Percentiles rank a stretch among this genome's conserved stretches.
Evolutionary conservation across 2,113 vertebrate genomes (phyloP).

Genomic region (Otus sunia): DNA sequence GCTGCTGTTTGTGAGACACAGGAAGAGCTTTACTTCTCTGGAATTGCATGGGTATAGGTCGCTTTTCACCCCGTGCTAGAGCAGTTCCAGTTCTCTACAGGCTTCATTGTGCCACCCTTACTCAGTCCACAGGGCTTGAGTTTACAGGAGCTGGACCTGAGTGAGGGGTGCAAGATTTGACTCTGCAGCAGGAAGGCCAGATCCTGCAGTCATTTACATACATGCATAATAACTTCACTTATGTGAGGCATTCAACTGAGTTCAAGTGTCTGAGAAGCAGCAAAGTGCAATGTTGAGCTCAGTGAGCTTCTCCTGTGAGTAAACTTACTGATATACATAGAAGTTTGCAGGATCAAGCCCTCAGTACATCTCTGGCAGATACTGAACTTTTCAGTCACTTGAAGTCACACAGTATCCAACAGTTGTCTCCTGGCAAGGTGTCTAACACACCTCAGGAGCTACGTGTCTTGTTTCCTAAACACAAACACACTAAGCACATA

Average conservation of each 20-base stretch:
- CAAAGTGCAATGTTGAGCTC: not conserved
- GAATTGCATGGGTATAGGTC: not conserved
- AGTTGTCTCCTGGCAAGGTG: not conserved
- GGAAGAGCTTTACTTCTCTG: conserved; percentile 8
- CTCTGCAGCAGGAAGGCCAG: not conserved
- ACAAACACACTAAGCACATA: not conserved
- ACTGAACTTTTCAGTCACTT: conserved; percentile 38
- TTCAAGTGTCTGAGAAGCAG: conserved; percentile 47
- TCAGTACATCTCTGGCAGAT: not conserved
- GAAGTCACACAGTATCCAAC: not conserved
- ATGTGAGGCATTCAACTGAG: not conserved
- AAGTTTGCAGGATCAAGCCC: not conserved
- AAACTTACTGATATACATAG: rapidly evolving
- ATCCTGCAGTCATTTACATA: not conserved
- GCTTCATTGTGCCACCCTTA: conserved; percentile 14
- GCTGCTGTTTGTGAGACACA: not conserved
- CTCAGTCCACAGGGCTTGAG: conserved; percentile 20
- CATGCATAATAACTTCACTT: not conserved
- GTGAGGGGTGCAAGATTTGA: conserved; percentile 29
- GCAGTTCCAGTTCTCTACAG: conserved; percentile 28
- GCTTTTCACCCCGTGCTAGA: not conserved
- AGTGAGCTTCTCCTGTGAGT: not conserved
- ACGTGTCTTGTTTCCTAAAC: not conserved
- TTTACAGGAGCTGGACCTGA: conserved; percentile 41
- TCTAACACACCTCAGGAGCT: not conserved